Base-by-base conservation (phyloP, 2,888 invertebrate species). In the Parascotia fuliginaria region DNA sequence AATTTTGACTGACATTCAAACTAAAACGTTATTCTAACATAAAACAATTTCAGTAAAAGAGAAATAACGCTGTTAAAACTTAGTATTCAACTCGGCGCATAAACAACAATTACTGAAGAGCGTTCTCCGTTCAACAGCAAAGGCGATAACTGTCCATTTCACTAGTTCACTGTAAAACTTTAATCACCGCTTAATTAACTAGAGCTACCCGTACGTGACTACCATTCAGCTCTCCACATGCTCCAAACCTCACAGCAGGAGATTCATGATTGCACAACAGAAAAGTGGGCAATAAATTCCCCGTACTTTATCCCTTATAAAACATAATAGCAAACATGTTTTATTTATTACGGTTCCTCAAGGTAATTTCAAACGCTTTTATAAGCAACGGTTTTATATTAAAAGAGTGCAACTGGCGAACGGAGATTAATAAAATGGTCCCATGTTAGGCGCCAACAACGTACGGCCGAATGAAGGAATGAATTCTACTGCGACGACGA, bases 361-460 rank as follows among this genome's bases (percentile, higher is more conserved):
- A 50, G 36, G 34, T 52, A 50, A 55, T 58, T 57, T 55, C 33
- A 54, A 46, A 44, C 54, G 33, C 48, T 38, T 55, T 49, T 43
- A 7, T 55, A 42, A 62, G 37, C 40, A 46, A 58, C 37, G 44
- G 39, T 34, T 45, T 37, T 29, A 14, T 11, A 49, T 12, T 41
- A 56, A 51, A 46, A 19, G 6, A 58, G 59, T 53, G 41, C 44
- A 62, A 56, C 44, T 38, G 19, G 48, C 46, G 44, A 37, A 41
- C 42, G 19, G 11, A 47, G 39, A 53, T 57, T 62, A 66, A 69
- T 69, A 65, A 65, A 70, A 59, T 65, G 55, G 72, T 52, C 65
- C 67, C 74, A 57, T 45, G 73, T 62, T 68, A 75, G 64, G 75
- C 75, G 70, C 73, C 71, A 78, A 70, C 42, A 63, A 54, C 55